Evolutionary conservation across 2,888 invertebrate species (phyloP).

Genomic region (Sinodicranocentrus sp.): DNA sequence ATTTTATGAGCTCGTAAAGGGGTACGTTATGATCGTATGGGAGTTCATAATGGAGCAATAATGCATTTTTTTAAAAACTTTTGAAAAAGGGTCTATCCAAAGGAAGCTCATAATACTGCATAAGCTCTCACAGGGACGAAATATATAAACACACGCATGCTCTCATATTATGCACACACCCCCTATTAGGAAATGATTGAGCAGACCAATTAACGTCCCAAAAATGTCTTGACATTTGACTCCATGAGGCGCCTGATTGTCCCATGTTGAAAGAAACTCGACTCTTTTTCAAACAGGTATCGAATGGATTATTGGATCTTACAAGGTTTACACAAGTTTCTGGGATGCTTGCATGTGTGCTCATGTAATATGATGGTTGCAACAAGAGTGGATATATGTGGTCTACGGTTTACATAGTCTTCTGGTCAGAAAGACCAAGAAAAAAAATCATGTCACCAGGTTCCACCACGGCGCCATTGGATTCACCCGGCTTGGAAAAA

Average conservation of each 20-base stretch:
- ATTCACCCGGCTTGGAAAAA: conserved; percentile 50
- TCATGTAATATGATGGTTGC: conserved; percentile 19
- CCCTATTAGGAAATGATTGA: conserved; percentile 77
- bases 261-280: conserved; percentile 75
- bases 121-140: conserved; percentile 8
- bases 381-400: neutral
- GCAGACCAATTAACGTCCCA: conserved; percentile 77
- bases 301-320: conserved; percentile 40
- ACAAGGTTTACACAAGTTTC: too few species aligned
- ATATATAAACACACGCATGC: conserved; percentile 30
- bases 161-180: conserved; percentile 60
- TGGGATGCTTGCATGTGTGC: conserved; percentile 45
- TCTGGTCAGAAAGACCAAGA: too few species aligned
- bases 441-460: conserved; percentile 20
- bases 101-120: conserved; percentile 45
- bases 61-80: conserved; percentile 37
- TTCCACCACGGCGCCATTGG: conserved; percentile 47
- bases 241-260: conserved; percentile 77
- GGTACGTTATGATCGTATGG: conserved; percentile 68
- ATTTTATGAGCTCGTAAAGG: conserved; percentile 76
- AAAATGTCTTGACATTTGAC: conserved; percentile 77
- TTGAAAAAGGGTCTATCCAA: conserved; percentile 43
- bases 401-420: neutral
- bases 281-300: conserved; percentile 74
- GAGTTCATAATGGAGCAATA: conserved; percentile 70